Percentiles rank a stretch among this genome's conserved stretches.
phyloP scores from a whole-genome alignment of 35 echinoderm and acorn worm genomes.

The Ophiothrix spiculata region DNA sequence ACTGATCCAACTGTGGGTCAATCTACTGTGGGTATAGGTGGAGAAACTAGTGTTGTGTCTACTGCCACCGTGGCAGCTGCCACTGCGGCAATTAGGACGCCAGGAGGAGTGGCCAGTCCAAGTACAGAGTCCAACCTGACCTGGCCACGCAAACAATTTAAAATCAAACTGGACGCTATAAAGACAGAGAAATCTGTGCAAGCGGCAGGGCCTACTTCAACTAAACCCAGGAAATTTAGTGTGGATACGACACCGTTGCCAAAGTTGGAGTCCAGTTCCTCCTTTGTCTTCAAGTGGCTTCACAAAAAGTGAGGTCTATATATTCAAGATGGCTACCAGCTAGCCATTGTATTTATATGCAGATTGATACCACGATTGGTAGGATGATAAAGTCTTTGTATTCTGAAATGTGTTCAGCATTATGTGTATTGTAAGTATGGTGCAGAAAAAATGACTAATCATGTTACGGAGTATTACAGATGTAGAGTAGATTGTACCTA shows the following conservation, averaged over 20 bases:
- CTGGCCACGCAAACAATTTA: not conserved
- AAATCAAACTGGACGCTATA: conserved; percentile 4
- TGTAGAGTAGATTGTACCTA: too few relatives aligned
- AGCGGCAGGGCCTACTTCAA: not conserved
- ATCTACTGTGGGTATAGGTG: not conserved
- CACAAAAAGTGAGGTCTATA: not conserved
- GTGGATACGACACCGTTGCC: not conserved
- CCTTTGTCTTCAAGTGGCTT: conserved; percentile 12
- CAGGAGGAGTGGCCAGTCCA: not conserved
- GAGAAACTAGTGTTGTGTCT: not conserved
- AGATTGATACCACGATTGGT: not conserved
- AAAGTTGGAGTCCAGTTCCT: conserved; percentile 4
- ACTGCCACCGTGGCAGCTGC: not conserved
- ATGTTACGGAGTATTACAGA: too few relatives aligned
- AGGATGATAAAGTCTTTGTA: not conserved
- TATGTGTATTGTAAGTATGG: too few relatives aligned
- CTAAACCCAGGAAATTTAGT: not conserved
- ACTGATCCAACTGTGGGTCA: too few relatives aligned
- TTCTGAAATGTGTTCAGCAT: too few relatives aligned
- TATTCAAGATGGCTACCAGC: not conserved
- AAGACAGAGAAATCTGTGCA: not conserved
- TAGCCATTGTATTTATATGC: too few relatives aligned
- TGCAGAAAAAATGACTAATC: too few relatives aligned
- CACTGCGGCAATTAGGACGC: too few relatives aligned
- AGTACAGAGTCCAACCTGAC: not conserved